Evolutionary conservation across 2,888 invertebrate genomes (phyloP).

Genomic region (Dastarcus helophoroides): DNA sequence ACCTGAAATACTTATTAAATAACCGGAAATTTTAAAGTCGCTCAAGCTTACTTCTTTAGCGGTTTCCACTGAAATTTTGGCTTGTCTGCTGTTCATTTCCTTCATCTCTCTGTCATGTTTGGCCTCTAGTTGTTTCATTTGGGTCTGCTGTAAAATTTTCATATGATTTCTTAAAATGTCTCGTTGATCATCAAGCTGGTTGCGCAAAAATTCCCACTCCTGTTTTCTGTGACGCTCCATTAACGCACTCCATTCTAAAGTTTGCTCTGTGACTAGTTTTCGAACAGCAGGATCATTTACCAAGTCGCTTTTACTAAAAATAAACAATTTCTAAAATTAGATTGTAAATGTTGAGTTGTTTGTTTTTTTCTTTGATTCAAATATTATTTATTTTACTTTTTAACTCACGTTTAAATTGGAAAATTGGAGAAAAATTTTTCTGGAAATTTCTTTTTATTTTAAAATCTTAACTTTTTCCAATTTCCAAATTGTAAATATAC

Average conservation of each 20-base stretch:
- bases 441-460: no score
- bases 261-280: conserved; percentile 83
- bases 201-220: conserved; percentile 70
- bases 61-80: conserved; percentile 94
- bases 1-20: conserved; percentile 22
- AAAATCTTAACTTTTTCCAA: no score
- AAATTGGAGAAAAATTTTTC: no score
- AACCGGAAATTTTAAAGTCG: no score
- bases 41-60: conserved; percentile 76
- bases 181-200: conserved; percentile 76
- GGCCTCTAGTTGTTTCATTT: conserved; percentile 80
- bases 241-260: conserved; percentile 88
- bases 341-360: no score
- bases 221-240: conserved; percentile 72
- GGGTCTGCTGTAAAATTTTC: conserved; percentile 67
- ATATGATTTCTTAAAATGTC: conserved; percentile 60
- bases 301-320: conserved; percentile 65
- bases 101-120: conserved; percentile 92
- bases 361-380: no score
- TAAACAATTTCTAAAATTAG: no score
- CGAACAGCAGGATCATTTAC: conserved; percentile 67
- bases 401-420: no score
- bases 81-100: conserved; percentile 89
- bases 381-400: no score
- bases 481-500: no score